Conservation (phyloP, 2,888 invertebrate species). For the Rhagonycha fulva region DNA sequence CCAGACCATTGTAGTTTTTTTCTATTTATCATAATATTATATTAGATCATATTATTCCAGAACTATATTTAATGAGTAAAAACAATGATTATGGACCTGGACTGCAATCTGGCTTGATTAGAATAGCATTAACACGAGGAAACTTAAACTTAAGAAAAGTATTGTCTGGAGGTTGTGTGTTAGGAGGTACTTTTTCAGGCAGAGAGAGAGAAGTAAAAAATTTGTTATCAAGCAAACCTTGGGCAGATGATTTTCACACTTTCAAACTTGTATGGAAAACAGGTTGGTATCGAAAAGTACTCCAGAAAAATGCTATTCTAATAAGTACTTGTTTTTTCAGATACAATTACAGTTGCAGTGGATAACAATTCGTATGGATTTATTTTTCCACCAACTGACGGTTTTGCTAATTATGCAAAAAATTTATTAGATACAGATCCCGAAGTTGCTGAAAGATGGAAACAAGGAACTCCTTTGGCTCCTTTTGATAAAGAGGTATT, state of each 20-base stretch:
- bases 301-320: no score
- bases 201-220: conserved; percentile 44
- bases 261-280: conserved; percentile 63
- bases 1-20: no score
- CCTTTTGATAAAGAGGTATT: conserved; percentile 76
- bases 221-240: conserved; percentile 35
- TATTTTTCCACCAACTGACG: conserved; percentile 48
- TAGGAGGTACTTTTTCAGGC: conserved; percentile 42
- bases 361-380: conserved; percentile 60
- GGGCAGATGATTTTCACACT: conserved; percentile 61
- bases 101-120: conserved; percentile 71
- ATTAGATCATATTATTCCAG: no score
- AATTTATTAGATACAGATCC: conserved; percentile 36
- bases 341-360: conserved; percentile 58
- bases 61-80: conserved; percentile 67
- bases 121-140: conserved; percentile 72
- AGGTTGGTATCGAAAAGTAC: conserved; percentile 41
- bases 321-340: conserved; percentile 46
- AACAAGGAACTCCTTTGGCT: conserved; percentile 62
- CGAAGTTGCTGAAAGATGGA: conserved; percentile 62
- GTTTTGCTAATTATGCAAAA: conserved; percentile 46
- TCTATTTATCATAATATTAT: no score
- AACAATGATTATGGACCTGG: conserved; percentile 65
- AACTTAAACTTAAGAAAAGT: conserved; percentile 51
- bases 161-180: conserved; percentile 41